A percentile compares a stretch with the other conserved stretches of the same genome.
phyloP scores from a whole-genome alignment of 2,888 invertebrate genomes.

The Chrysolina americana region DNA sequence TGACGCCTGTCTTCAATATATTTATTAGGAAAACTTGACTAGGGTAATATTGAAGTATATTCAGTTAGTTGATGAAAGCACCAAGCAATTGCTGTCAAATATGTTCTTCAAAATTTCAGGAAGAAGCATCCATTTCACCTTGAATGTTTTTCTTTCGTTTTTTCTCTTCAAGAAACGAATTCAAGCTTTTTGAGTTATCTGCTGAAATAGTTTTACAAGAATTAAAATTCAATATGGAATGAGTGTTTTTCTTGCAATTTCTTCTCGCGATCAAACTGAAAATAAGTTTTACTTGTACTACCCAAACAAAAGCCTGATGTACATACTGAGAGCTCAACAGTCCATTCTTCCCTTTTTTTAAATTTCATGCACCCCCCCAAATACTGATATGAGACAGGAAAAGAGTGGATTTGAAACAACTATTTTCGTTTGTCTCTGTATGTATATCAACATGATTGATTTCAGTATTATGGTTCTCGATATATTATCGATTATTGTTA shows the following conservation, averaged over 20 bases:
- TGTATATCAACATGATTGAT: constrained; percentile 20
- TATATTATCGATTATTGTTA: constrained; percentile 14
- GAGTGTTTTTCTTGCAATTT: not conserved
- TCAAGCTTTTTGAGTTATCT: not conserved
- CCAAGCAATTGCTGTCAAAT: not conserved
- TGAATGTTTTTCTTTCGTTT: not conserved
- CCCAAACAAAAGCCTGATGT: not conserved
- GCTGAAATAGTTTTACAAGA: no score
- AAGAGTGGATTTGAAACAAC: not conserved
- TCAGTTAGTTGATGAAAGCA: no score
- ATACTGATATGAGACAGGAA: not conserved
- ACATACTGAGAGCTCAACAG: constrained; percentile 13
- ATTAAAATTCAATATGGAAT: not conserved
- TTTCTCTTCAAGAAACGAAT: not conserved
- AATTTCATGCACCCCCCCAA: no score
- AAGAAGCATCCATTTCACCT: not conserved
- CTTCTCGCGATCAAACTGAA: not conserved
- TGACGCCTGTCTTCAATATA: not conserved
- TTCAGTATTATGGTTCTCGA: constrained; percentile 26
- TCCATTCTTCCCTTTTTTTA: no score
- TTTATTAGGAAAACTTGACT: not conserved
- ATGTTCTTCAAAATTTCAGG: not conserved
- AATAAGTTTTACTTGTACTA: not conserved
- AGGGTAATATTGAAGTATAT: not conserved
- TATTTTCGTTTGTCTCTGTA: constrained; percentile 18